Evolutionary conservation across 2,797 vertebrate species (phyloP), one percentile per base, ranked within the genome.

Genomic region (Halcyon leucocephala): DNA sequence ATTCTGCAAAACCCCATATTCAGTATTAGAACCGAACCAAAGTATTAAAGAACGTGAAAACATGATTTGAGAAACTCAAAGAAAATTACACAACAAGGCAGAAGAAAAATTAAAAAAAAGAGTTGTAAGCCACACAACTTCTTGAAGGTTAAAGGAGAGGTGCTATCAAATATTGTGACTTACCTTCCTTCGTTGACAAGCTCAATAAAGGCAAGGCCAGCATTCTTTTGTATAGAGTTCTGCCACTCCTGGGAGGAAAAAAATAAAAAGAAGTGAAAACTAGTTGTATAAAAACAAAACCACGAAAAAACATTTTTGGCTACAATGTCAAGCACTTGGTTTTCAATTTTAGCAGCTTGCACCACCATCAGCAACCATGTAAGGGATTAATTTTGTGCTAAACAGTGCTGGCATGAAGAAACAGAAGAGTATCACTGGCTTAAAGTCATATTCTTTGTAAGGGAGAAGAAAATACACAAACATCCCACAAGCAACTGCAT

Each of bases 181-280:
- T 96, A 99, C 99, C 99, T 98, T 97, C 99, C 99, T 97, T 99
- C 99, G 58, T 99, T 99, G 89, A 99, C 99, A 89, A 99, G 97
- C 96, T 99, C 99, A 85, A 99, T 99, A 86, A 99, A 99, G 87
- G 99, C 99, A 70, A 99, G 98, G 26, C 99, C 99, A 10, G 99
- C 99, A 49, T 99, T 99, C 97, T 99, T 99, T 98, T 99, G 99
- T 97, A 99, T 99, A 57, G 99, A 99, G 97, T 99, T 99, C 97
- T 99, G 99, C 99, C 99, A 99, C 95, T 99, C 99, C 99, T 99
- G 96, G 19, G 85, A 87, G 69, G 73, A 60, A 85, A 89, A 90
- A 78, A 81, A 52, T 19, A 44, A 37, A 3, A 57, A 73, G 8
- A 21, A 31, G 41, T 66, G 28, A 78, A 72, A 82, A 82, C 3